Evolutionary conservation across 2,113 vertebrate genomes (phyloP).

Genomic region (Eudyptes chrysolophus): DNA sequence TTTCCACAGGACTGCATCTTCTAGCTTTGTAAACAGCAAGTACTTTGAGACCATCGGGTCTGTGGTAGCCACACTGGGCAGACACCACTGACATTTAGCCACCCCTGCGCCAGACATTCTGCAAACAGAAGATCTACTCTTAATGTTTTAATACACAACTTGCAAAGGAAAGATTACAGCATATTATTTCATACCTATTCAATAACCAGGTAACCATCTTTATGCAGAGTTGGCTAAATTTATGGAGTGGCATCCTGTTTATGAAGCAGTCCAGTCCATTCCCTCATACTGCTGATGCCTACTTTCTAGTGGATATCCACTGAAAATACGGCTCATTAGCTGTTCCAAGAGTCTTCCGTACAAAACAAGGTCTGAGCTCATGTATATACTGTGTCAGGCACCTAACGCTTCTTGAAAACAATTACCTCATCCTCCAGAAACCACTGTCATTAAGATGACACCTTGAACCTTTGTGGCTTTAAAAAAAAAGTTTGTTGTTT

Average conservation of each 20-base stretch:
- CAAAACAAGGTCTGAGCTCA: neutral
- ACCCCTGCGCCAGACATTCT: neutral
- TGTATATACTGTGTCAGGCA: neutral
- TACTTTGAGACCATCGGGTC: accelerated
- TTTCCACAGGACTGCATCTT: neutral
- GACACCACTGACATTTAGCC: neutral
- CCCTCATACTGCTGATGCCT: neutral
- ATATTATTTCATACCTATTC: neutral
- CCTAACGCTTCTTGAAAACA: neutral
- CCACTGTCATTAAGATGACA: neutral
- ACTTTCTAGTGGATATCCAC: neutral
- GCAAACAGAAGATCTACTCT: neutral
- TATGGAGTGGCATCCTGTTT: neutral
- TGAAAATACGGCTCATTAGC: neutral
- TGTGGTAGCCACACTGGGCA: accelerated
- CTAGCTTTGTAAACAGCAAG: neutral
- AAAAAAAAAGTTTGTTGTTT: too few species aligned
- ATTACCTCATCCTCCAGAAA: neutral
- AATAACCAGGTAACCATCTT: neutral
- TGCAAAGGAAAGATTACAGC: neutral
- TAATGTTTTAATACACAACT: neutral
- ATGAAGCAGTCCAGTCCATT: neutral
- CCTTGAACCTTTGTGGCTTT: neutral
- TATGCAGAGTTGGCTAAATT: neutral
- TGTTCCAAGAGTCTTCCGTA: neutral